Evolutionary conservation across 1,140 invertebrate genomes (phyloP), one percentile per base, ranked within the genome.

Genomic region (Bathynomus jamesi): DNA sequence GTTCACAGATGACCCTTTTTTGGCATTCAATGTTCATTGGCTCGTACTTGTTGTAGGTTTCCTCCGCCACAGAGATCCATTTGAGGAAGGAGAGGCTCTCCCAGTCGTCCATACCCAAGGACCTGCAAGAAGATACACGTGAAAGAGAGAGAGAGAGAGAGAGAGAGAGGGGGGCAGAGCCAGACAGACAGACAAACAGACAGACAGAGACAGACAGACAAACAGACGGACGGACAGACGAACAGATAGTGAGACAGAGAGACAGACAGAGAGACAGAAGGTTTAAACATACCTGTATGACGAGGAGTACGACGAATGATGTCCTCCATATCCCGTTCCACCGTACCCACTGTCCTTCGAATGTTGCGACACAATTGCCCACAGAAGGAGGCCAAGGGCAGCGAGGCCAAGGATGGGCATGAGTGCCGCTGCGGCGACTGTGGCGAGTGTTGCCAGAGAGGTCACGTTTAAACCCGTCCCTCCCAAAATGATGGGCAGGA

Each of bases 321-420:
- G 5, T 11, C 53, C 61, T 28, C 25, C 61, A 61, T 69, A 61
- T 1, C 65, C 65, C 17, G 46, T 60, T 61, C 46, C 32, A 53
- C 53, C 53, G 40, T 40, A 30, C 10, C 67, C 67, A 21, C 32
- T 61, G 13, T 53, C 28, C 21, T 69, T 61, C 3, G 46, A 53
- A n/a, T 61, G 67, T n/a, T 69, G 46, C 13, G 46, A 61, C 7
- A 69, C 29, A 11, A 69, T 29, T 0, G 67, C 60, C 28, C 60
- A 69, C 7, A 69, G 67, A 60, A 69, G 53, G 21, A 69, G 61
- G 4, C 67, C 67, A 29, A 69, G 53, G 28, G 67, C 67, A 4
- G 67, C 67, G 21, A 69, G 53, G 10, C 67, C 67, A 2, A 69
- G 53, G 3, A 69, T 24, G 21, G 46, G 28, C 21, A 69, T 27